Conservation (phyloP, 2,888 invertebrate genomes). For the Conus canariensis region DNA sequence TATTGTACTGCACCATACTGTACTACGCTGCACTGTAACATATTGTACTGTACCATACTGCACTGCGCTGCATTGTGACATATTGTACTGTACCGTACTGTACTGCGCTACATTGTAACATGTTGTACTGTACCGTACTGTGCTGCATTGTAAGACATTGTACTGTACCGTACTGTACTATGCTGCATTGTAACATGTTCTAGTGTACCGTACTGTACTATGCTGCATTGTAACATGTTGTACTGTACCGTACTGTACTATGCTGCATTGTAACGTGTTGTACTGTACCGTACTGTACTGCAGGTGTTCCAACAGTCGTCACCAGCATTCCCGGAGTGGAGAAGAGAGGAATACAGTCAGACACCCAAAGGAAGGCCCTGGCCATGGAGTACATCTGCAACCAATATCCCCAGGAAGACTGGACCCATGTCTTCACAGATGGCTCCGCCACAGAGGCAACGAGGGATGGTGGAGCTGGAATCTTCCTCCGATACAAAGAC, state of each 20-base stretch:
- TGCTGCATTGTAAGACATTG: neutral
- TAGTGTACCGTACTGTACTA: neutral
- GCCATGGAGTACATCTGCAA: too few relatives aligned
- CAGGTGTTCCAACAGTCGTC: too few relatives aligned
- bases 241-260: neutral
- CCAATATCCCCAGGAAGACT: too few relatives aligned
- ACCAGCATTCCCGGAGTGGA: too few relatives aligned
- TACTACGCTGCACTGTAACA: neutral
- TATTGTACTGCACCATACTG: neutral
- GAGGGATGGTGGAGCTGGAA: too few relatives aligned
- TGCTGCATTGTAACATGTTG: neutral
- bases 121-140: neutral
- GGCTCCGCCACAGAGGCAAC: too few relatives aligned
- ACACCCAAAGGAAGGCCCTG: too few relatives aligned
- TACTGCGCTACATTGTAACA: neutral
- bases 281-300: too few relatives aligned
- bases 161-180: neutral
- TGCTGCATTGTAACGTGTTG: neutral
- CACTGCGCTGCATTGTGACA: neutral
- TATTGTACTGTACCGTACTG: neutral
- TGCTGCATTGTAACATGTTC: neutral
- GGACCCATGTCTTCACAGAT: too few relatives aligned
- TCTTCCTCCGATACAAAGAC: too few relatives aligned
- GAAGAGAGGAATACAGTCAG: too few relatives aligned
- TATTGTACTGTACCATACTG: neutral